Conservation (phyloP, 2,113 vertebrate genomes). For the Leucopsar rothschildi region DNA sequence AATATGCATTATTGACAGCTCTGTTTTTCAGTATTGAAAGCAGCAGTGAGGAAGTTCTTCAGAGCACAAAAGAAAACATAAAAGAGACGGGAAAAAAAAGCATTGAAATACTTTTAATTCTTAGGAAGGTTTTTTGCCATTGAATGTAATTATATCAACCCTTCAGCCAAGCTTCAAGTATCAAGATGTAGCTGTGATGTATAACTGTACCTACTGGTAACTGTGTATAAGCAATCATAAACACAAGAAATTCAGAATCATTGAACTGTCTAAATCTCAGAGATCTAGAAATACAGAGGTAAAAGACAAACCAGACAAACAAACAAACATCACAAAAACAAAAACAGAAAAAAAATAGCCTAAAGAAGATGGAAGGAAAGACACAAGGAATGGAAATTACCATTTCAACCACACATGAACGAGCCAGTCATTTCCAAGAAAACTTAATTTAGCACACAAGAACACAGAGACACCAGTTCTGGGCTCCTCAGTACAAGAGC, state of each 20-base stretch:
- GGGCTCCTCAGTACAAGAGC: too few species aligned
- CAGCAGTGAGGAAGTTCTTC: not conserved
- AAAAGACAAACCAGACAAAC: not conserved
- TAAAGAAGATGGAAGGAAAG: not conserved
- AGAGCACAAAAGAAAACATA: not conserved
- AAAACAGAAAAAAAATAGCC: not conserved
- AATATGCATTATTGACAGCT: not conserved
- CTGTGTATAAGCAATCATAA: not conserved
- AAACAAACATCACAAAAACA: not conserved
- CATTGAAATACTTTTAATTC: too few species aligned
- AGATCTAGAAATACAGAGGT: not conserved
- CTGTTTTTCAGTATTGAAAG: not conserved
- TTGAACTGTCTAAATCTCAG: not conserved
- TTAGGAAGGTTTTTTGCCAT: not conserved
- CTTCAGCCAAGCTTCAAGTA: not conserved
- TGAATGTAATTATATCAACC: not conserved
- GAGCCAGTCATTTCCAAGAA: not conserved
- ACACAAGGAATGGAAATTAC: not conserved
- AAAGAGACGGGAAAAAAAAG: accelerated
- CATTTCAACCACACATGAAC: not conserved
- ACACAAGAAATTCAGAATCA: not conserved
- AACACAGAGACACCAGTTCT: not conserved
- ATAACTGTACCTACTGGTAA: not conserved
- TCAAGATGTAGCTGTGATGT: not conserved
- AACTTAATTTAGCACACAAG: not conserved